Evolutionary conservation across 2,113 vertebrate species (phyloP).

Genomic region (Thalassarche chlororhynchos): DNA sequence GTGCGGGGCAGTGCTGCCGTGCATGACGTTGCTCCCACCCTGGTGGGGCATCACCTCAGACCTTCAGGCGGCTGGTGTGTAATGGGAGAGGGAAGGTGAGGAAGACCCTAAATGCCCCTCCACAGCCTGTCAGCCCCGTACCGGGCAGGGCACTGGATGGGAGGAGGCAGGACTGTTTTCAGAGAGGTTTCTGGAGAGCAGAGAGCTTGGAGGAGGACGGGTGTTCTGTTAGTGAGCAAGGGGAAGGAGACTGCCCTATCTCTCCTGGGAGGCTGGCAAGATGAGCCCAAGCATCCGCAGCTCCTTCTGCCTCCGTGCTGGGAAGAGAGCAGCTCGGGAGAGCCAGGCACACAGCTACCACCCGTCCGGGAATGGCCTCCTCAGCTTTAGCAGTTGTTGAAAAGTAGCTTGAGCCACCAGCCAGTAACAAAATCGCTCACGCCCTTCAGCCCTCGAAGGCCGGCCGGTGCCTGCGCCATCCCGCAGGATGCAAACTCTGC

Average conservation of each 20-base stretch:
- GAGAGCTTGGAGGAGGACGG: background rate
- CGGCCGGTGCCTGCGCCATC: accelerated
- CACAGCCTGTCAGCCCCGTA: background rate
- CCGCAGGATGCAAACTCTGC: background rate
- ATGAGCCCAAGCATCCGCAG: background rate
- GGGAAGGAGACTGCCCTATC: background rate
- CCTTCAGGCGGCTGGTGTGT: background rate
- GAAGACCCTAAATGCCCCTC: no score
- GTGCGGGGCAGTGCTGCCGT: accelerated
- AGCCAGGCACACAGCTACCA: background rate
- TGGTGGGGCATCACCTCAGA: background rate
- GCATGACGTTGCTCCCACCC: background rate
- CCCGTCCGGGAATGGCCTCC: background rate
- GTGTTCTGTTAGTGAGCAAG: background rate
- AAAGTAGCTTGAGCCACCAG: background rate
- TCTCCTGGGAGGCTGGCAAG: background rate
- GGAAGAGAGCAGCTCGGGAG: background rate
- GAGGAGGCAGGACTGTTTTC: background rate
- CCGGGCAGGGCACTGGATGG: accelerated
- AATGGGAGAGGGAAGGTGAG: background rate
- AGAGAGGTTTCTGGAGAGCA: background rate
- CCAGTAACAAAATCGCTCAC: accelerated
- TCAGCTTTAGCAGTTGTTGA: background rate
- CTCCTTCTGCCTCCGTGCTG: background rate
- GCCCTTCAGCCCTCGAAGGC: background rate